A percentile compares a stretch with the other conserved stretches of the same genome.
phyloP scores from a whole-genome alignment of 2,888 invertebrate genomes.

The Parasteatoda lunata region DNA sequence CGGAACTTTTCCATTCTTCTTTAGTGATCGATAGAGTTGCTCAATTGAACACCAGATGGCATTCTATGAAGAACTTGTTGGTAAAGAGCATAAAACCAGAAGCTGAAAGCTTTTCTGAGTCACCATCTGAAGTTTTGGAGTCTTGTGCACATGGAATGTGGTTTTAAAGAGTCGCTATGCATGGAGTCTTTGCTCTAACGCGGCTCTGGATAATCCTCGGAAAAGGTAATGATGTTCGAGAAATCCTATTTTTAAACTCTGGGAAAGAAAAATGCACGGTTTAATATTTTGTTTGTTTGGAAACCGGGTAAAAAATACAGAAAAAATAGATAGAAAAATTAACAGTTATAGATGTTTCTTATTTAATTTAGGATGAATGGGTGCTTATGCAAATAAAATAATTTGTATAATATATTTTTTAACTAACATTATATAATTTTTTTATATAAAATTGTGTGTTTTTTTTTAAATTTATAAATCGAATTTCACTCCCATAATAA shows the following conservation, averaged over 20 bases:
- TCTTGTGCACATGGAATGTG: constrained; percentile 45
- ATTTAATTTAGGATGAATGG: no score
- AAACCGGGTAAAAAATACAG: no score
- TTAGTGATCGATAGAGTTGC: constrained; percentile 23
- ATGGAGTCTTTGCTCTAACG: constrained; percentile 40
- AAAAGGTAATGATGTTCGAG: constrained; percentile 34
- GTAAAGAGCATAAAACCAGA: constrained; percentile 40
- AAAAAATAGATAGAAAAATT: no score
- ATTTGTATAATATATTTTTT: no score
- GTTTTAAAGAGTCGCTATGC: constrained; percentile 49
- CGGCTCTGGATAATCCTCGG: constrained; percentile 62
- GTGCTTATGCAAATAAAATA: no score
- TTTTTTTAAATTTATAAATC: no score
- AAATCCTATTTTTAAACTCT: background rate
- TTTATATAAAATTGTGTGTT: no score
- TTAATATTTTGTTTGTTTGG: no score
- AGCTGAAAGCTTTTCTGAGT: constrained; percentile 26
- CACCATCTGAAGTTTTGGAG: constrained; percentile 34
- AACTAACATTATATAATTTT: no score
- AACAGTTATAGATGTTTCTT: no score
- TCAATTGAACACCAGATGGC: constrained; percentile 47
- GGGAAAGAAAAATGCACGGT: no score
- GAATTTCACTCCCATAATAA: no score
- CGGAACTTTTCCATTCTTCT: constrained; percentile 8
- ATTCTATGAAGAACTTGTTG: constrained; percentile 42